phyloP scores from a whole-genome alignment of 2,113 vertebrate species.

The Setophaga petechia region DNA sequence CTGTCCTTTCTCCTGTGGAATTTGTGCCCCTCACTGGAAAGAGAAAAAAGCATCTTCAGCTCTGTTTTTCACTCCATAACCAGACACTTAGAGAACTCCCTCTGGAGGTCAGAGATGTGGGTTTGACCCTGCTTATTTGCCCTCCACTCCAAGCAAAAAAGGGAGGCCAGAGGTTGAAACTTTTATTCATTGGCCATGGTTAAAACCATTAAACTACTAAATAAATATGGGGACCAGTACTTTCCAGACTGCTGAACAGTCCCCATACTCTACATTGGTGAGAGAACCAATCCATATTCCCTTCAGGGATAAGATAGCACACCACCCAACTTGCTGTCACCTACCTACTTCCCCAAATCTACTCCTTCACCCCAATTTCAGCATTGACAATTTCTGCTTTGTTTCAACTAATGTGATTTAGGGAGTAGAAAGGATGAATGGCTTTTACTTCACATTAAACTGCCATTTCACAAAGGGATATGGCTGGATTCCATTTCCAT shows the following conservation, averaged over 20 bases:
- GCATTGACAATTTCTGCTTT: neutral
- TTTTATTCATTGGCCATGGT: neutral
- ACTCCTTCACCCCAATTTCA: neutral
- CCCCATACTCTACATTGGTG: neutral
- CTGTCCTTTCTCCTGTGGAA: neutral
- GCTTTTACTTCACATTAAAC: slow-evolving; percentile 35
- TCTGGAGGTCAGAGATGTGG: neutral
- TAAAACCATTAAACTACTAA: neutral
- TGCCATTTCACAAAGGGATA: slow-evolving; percentile 1
- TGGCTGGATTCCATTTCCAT: slow-evolving; percentile 60
- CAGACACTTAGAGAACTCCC: neutral
- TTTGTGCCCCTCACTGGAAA: neutral
- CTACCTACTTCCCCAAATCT: neutral
- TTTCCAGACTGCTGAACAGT: neutral
- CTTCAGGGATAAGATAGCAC: neutral
- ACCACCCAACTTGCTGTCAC: neutral
- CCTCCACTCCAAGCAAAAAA: neutral
- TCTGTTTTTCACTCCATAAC: neutral
- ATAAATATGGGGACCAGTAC: neutral
- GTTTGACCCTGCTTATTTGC: neutral
- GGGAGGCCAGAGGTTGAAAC: neutral
- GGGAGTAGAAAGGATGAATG: slow-evolving; percentile 1
- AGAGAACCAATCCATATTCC: neutral
- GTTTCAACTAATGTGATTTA: slow-evolving; percentile 9
- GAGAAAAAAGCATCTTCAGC: neutral